These are phyloP conservation scores for Epistrophe grossulariae DNA, from an alignment of 2,888 invertebrate genomes.

Conservation along the genomic window DNA sequence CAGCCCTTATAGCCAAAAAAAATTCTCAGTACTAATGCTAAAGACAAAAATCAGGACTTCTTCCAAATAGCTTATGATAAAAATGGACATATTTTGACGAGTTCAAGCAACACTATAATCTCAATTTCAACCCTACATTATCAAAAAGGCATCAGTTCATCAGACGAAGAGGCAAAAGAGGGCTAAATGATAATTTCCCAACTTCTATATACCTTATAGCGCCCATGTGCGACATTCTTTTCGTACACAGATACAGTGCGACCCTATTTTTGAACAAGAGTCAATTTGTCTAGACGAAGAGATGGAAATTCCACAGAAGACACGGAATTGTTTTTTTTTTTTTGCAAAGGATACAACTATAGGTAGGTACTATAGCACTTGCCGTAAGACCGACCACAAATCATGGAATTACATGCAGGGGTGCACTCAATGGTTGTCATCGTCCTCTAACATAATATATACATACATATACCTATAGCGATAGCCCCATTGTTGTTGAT, in stretches of 20 bases:
- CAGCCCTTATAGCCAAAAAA: no score
- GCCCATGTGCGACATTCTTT: background rate
- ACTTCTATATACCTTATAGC: no score
- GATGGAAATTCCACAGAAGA: constrained; percentile 39
- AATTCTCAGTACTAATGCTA: no score
- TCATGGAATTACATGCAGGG: constrained; percentile 73
- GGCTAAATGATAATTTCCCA: no score
- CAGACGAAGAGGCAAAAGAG: no score
- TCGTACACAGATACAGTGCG: background rate
- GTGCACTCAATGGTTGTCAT: constrained; percentile 62
- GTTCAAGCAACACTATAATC: no score
- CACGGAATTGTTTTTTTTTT: background rate
- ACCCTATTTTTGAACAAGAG: constrained; percentile 17
- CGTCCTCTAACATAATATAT: constrained; percentile 2
- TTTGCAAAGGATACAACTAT: constrained; percentile 35
- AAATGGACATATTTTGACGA: no score
- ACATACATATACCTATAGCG: background rate
- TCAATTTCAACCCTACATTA: no score
- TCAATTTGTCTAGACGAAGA: constrained; percentile 71
- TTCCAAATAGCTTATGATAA: no score
- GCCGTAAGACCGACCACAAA: constrained; percentile 63
- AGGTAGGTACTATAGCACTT: background rate
- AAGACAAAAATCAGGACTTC: no score
- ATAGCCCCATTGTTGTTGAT: constrained; percentile 33
- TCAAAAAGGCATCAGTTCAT: no score